phyloP scores from a whole-genome alignment of 2,113 vertebrate species.

The Aegotheles bennettii region DNA sequence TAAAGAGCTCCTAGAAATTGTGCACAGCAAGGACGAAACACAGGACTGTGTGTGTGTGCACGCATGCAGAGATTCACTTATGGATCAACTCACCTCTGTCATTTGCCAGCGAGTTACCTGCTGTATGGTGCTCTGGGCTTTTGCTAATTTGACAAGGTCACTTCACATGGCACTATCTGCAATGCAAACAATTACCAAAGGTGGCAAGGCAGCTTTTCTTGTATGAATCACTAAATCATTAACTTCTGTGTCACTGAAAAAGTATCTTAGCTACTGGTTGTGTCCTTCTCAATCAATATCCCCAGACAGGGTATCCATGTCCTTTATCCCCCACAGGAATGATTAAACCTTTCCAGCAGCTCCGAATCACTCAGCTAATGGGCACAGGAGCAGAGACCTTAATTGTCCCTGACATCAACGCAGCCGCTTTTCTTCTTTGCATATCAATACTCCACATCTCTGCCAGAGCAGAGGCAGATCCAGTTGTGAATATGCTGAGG shows the following conservation, averaged over 20 bases:
- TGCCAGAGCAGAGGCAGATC: neutral
- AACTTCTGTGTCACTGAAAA: slow-evolving; percentile 73
- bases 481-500: neutral
- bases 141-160: slow-evolving; percentile 69
- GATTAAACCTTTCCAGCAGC: slow-evolving; percentile 50
- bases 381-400: neutral
- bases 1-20: neutral
- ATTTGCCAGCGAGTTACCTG: neutral
- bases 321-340: slow-evolving; percentile 70
- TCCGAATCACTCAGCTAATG: slow-evolving; percentile 48
- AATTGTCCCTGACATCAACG: slow-evolving; percentile 59
- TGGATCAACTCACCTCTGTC: neutral
- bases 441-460: neutral
- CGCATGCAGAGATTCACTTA: neutral
- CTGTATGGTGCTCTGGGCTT: neutral
- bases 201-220: slow-evolving; percentile 57
- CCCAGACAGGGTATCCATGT: slow-evolving; percentile 70
- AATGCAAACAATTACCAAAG: slow-evolving; percentile 63
- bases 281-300: slow-evolving; percentile 76
- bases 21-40: neutral
- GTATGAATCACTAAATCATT: slow-evolving; percentile 76
- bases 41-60: fast-evolving
- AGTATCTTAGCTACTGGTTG: slow-evolving; percentile 75
- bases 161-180: slow-evolving; percentile 9
- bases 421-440: slow-evolving; percentile 16